Conservation (phyloP, 35 echinoderm and acorn worm genomes). For the Apostichopus parvimensis region DNA sequence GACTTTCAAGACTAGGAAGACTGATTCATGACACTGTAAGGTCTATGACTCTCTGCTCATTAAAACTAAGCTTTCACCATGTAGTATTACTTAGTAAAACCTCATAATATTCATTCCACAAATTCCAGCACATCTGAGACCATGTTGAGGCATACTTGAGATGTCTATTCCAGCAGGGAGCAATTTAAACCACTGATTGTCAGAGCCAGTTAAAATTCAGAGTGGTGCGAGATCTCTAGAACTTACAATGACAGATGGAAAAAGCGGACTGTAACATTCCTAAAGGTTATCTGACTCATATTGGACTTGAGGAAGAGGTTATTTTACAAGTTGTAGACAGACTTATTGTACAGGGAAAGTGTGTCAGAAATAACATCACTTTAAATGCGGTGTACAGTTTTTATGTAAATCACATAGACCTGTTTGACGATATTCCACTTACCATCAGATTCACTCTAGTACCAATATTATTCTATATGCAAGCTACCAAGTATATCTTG, state of each 20-base stretch:
- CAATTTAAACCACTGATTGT: constrained; percentile 15
- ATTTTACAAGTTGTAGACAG: neutral
- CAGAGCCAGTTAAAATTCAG: neutral
- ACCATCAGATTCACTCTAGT: no score
- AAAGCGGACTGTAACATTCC: neutral
- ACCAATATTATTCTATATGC: no score
- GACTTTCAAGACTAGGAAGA: neutral
- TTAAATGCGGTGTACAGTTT: no score
- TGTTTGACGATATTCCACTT: no score
- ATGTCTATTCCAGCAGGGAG: constrained; percentile 40
- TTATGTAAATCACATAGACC: no score
- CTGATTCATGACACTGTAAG: constrained; percentile 3
- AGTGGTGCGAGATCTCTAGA: neutral
- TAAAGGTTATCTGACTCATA: neutral
- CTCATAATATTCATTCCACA: constrained; percentile 26
- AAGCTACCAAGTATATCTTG: no score
- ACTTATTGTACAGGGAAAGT: no score
- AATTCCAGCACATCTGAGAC: constrained; percentile 16
- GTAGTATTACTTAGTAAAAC: neutral
- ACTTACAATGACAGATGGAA: neutral
- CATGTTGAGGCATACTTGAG: constrained; percentile 29
- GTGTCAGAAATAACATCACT: no score
- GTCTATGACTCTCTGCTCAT: neutral
- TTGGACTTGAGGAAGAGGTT: neutral
- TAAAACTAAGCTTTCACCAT: neutral